These are phyloP conservation scores for Sacculina carcini DNA, from an alignment of 2,888 invertebrate species.

Conservation along the genomic window DNA sequence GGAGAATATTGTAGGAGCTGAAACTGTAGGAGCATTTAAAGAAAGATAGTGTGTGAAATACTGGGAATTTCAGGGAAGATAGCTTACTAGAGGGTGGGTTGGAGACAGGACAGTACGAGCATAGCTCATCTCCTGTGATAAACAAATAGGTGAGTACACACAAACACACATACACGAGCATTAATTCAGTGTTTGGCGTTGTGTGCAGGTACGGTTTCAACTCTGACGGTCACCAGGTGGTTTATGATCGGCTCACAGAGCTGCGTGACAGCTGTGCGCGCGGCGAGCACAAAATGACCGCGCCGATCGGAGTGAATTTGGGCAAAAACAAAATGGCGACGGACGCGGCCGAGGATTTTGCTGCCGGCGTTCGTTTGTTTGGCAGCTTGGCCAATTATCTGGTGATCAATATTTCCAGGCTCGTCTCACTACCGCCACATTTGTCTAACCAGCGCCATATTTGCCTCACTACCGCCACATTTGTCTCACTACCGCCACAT, in stretches of 20 bases:
- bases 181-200: not conserved
- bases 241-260: slow-evolving; percentile 33
- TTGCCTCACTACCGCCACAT: no score
- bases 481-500: no score
- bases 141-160: no score
- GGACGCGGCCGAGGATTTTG: slow-evolving; percentile 51
- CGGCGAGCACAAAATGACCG: slow-evolving; percentile 26
- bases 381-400: slow-evolving; percentile 69
- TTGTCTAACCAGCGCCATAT: no score
- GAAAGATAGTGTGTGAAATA: no score
- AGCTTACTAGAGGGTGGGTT: no score
- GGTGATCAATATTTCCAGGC: slow-evolving; percentile 80
- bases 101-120: no score
- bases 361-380: slow-evolving; percentile 57
- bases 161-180: not conserved
- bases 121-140: no score
- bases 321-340: slow-evolving; percentile 74
- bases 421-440: not conserved
- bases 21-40: no score
- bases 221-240: slow-evolving; percentile 61
- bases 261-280: no score
- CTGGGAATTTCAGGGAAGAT: no score
- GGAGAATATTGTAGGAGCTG: no score
- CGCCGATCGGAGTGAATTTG: slow-evolving; percentile 68
- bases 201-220: slow-evolving; percentile 59